Evolutionary conservation across 2,888 invertebrate species (phyloP), one percentile per base, ranked within the genome.

Genomic region (Ophion obscuratus): DNA sequence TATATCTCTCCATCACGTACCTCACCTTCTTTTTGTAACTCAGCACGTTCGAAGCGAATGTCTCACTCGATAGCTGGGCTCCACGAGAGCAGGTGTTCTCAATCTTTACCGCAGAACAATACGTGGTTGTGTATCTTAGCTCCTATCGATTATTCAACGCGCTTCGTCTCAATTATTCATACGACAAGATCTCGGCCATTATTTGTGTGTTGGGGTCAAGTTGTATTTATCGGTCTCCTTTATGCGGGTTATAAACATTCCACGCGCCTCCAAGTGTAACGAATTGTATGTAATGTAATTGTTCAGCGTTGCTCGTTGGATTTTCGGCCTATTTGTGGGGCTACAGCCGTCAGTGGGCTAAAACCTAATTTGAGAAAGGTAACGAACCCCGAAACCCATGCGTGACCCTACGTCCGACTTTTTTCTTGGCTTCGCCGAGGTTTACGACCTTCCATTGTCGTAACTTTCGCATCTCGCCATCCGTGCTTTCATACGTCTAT

Each of bases 401-500:
- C 73, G 59, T 74, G 81, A 81, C 74, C 74, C n/a, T 11, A 44
- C 66, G 44, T 14, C 59, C 64, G 67, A 77, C 67, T 62, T 59
- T 62, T 40, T 24, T 57, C 40, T 68, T 47, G 44, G 62, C 36
- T 64, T 70, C 31, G 7, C 47, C 64, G 61, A 57, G 59, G 74
- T 73, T 81, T 74, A 80, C 80, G 53, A 57, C 40, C 24, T 17
- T 57, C 31, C 24, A 17, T 27, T 75, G 57, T 61, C 73, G 59
- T 73, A 59, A 59, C 73, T 73, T 73, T 40, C 59, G n/a, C 11
- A 57, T 59, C n/a, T 20, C 14, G 36, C 36, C 59, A 73, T 61
- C n/a, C 64, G 20, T 66, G 36, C 27, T 47, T 66, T n/a, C 31
- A 66, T 44, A 47, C 53, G 24, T 20, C 1, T 24, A 20, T 20